Percentiles rank a stretch among this genome's conserved stretches.
Conservation (phyloP, 2,113 vertebrate genomes). For the Hippocampus guttulatus region DNA sequence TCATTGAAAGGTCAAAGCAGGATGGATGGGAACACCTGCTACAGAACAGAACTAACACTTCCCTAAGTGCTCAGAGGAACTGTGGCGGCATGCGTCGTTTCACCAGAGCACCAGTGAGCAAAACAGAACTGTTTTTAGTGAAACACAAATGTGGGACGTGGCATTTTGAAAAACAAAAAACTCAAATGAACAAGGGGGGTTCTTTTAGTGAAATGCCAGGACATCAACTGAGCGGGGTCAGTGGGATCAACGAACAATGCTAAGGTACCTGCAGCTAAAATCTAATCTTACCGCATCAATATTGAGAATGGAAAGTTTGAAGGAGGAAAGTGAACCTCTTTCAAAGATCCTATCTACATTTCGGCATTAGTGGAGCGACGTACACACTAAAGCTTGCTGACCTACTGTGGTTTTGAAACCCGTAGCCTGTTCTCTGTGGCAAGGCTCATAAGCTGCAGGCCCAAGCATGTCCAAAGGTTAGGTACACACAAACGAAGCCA, state of each 20-base stretch:
- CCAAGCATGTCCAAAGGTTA: slow-evolving; percentile 12
- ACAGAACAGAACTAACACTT: slow-evolving; percentile 66
- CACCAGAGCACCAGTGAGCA: slow-evolving; percentile 25
- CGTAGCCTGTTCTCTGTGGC: not conserved
- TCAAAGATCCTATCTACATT: slow-evolving; percentile 5
- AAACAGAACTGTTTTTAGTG: slow-evolving; percentile 56
- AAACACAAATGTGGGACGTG: slow-evolving; percentile 29
- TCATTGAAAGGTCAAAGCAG: slow-evolving; percentile 74
- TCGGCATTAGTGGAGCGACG: not conserved
- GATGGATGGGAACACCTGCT: slow-evolving; percentile 83
- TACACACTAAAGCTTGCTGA: slow-evolving; percentile 14
- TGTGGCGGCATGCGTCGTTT: slow-evolving; percentile 25
- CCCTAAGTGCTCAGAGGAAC: slow-evolving; percentile 38
- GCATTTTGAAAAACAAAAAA: slow-evolving; percentile 8
- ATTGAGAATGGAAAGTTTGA: slow-evolving; percentile 19
- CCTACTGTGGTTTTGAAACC: slow-evolving; percentile 2
- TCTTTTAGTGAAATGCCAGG: slow-evolving; percentile 6
- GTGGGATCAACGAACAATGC: slow-evolving; percentile 6
- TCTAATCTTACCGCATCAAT: slow-evolving; percentile 11
- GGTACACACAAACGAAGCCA: slow-evolving; percentile 24
- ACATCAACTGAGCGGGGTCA: slow-evolving; percentile 16
- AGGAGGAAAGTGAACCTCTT: slow-evolving; percentile 5
- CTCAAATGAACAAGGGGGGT: no score
- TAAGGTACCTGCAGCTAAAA: not conserved
- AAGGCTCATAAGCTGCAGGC: slow-evolving; percentile 20